phyloP scores from a whole-genome alignment of 2,888 invertebrate species.

The Habroteleia sp. region DNA sequence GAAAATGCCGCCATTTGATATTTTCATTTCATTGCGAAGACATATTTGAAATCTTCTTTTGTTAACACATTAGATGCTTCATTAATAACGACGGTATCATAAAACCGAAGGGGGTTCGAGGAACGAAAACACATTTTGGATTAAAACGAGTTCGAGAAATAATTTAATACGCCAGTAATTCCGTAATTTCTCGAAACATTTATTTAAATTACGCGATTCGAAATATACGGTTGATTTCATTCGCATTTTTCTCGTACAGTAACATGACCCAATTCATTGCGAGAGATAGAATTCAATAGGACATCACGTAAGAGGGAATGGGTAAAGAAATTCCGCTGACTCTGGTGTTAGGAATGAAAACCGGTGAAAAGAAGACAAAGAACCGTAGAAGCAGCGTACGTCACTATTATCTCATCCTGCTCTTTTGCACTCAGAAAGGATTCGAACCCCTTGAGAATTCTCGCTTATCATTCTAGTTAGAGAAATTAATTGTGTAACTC shows the following conservation, averaged over 20 bases:
- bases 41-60: too few relatives aligned
- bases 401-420: conserved; percentile 59
- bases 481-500: conserved; percentile 60
- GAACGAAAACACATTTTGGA: too few relatives aligned
- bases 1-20: too few relatives aligned
- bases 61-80: too few relatives aligned
- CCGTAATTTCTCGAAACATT: too few relatives aligned
- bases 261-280: conserved; percentile 32
- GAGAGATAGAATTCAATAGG: conserved; percentile 29
- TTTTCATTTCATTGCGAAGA: too few relatives aligned
- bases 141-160: too few relatives aligned
- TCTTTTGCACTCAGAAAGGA: conserved; percentile 51
- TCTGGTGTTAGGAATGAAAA: conserved; percentile 48
- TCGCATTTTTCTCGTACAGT: conserved; percentile 7
- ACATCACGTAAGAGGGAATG: conserved; percentile 42
- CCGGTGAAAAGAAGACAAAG: conserved; percentile 52
- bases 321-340: conserved; percentile 56
- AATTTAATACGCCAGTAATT: too few relatives aligned
- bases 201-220: conserved; percentile 9
- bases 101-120: too few relatives aligned
- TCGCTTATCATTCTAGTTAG: conserved; percentile 51
- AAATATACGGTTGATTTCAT: neutral
- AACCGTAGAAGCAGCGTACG: conserved; percentile 39
- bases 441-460: conserved; percentile 59
- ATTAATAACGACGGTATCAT: too few relatives aligned